These are phyloP conservation scores for Drosophila virilis DNA, from an alignment of 1,140 invertebrate genomes.

Conservation along the genomic window DNA sequence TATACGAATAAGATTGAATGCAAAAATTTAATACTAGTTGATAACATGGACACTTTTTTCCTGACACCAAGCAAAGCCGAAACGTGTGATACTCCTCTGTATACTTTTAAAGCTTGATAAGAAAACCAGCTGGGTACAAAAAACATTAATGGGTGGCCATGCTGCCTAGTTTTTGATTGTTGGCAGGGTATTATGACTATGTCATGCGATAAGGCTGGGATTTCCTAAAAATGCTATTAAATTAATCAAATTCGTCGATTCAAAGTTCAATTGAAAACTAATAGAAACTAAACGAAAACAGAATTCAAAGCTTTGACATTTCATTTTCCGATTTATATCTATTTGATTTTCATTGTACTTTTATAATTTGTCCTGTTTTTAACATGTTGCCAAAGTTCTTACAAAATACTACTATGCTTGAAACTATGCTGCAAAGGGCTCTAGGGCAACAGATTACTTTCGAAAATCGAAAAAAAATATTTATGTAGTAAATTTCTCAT, in stretches of 20 bases:
- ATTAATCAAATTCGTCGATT: neutral
- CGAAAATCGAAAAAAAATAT: no score
- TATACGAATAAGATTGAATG: neutral
- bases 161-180: neutral
- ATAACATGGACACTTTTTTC: neutral
- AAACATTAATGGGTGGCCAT: neutral
- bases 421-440: no score
- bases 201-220: neutral
- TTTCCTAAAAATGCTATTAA: neutral
- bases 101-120: constrained; percentile 24
- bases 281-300: neutral
- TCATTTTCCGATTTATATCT: no score
- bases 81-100: constrained; percentile 19
- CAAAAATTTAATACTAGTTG: constrained; percentile 1
- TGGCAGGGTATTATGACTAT: neutral
- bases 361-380: no score
- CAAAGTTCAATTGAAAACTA: no score
- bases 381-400: no score
- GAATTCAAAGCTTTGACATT: no score
- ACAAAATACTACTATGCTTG: no score
- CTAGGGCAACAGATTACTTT: no score
- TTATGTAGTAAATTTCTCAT: no score
- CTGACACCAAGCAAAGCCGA: constrained; percentile 14
- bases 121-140: constrained; percentile 16
- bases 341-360: no score